These are phyloP conservation scores for Smittia sp. DNA, from an alignment of 2,888 invertebrate species.

Conservation along the genomic window DNA sequence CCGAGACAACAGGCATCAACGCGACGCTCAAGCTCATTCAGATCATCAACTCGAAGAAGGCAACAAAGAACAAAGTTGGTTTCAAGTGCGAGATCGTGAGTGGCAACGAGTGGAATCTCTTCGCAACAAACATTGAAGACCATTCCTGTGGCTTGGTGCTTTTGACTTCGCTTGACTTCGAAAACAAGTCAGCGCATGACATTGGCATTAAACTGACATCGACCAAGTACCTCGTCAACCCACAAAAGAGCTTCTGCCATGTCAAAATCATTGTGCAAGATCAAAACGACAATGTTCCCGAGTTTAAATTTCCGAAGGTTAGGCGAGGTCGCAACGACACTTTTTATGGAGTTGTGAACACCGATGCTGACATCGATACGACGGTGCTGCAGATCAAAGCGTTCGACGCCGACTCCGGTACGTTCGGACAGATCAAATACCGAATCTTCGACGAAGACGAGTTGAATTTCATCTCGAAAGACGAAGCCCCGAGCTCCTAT, in stretches of 20 bases:
- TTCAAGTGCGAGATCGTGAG: constrained; percentile 75
- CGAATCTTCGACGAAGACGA: constrained; percentile 51
- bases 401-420: constrained; percentile 80
- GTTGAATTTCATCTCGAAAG: constrained; percentile 47
- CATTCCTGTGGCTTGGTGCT: constrained; percentile 79
- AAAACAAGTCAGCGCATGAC: constrained; percentile 68
- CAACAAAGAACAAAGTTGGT: constrained; percentile 52
- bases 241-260: constrained; percentile 68
- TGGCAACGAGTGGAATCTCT: constrained; percentile 72
- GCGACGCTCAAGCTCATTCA: constrained; percentile 52
- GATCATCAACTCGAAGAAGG: constrained; percentile 52
- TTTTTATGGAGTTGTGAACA: constrained; percentile 77
- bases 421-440: constrained; percentile 76
- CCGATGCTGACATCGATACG: constrained; percentile 70
- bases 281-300: constrained; percentile 85
- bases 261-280: constrained; percentile 80
- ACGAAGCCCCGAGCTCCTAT: constrained; percentile 54
- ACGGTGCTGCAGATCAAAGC: constrained; percentile 82
- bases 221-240: constrained; percentile 76
- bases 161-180: constrained; percentile 72
- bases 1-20: constrained; percentile 59
- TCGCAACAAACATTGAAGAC: constrained; percentile 71
- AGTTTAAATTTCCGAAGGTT: constrained; percentile 69
- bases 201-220: constrained; percentile 76
- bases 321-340: constrained; percentile 62